Percentiles rank a stretch among this genome's conserved stretches.
Conservation (phyloP, 2,113 vertebrate genomes). For the Probosciger aterrimus region DNA sequence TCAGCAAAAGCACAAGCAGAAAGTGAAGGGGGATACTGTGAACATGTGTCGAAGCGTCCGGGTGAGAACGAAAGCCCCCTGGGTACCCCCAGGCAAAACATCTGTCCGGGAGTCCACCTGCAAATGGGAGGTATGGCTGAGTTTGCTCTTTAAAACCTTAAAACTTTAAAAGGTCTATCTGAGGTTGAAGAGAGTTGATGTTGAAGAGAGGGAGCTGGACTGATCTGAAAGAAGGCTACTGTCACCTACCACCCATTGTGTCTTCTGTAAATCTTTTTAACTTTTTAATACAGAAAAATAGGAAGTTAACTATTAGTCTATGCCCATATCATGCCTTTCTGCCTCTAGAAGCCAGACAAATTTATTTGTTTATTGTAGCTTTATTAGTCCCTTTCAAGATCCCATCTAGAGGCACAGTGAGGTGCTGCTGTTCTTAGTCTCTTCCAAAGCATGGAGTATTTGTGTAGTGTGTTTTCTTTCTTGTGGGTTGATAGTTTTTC, state of each 20-base stretch:
- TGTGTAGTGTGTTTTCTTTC: neutral
- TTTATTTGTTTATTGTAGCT: neutral
- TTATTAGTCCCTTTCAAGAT: neutral
- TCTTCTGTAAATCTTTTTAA: neutral
- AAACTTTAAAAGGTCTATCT: neutral
- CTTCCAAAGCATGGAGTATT: neutral
- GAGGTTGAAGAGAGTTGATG: neutral
- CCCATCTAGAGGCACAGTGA: neutral
- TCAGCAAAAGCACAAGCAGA: constrained; percentile 73
- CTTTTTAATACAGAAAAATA: neutral
- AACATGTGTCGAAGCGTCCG: constrained; percentile 73
- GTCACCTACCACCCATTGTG: neutral
- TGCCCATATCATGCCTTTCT: neutral
- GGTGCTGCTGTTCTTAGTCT: neutral
- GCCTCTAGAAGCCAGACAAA: neutral
- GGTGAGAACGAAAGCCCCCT: constrained; percentile 84
- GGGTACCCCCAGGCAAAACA: constrained; percentile 87
- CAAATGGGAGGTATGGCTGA: constrained; percentile 87
- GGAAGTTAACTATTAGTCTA: neutral
- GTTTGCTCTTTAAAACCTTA: neutral
- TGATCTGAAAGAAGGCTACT: neutral
- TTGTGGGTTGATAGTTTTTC: neutral
- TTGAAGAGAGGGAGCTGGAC: neutral
- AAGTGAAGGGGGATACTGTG: constrained; percentile 69
- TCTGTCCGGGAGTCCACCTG: constrained; percentile 73